phyloP scores from a whole-genome alignment of 1,140 invertebrate genomes.

The Pissodes strobi region DNA sequence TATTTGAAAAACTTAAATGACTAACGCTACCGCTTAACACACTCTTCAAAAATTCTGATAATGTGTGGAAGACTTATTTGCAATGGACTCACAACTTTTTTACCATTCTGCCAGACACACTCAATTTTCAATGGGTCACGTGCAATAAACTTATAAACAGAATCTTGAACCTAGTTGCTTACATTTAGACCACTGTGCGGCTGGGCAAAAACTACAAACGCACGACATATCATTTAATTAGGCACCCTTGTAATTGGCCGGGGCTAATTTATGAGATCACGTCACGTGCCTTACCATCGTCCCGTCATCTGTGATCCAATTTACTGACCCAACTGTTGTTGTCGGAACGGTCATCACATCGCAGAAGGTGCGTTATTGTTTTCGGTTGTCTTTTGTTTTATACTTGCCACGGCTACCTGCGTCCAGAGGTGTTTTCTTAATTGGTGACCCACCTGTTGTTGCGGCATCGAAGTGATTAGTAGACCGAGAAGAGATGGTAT shows the following conservation, averaged over 20 bases:
- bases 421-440: conserved; percentile 31
- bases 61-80: no score
- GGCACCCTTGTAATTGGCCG: conserved; percentile 43
- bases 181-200: not conserved
- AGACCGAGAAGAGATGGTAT: conserved; percentile 2
- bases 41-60: no score
- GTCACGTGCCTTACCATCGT: conserved; percentile 49
- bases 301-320: conserved; percentile 49
- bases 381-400: conserved; percentile 37
- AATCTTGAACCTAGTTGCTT: not conserved
- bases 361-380: conserved; percentile 42
- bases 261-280: conserved; percentile 47
- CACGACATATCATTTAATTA: conserved; percentile 48
- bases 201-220: conserved; percentile 16
- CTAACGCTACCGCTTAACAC: no score
- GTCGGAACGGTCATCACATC: conserved; percentile 22
- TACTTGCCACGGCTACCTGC: conserved; percentile 11
- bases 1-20: no score
- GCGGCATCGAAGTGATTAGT: not conserved
- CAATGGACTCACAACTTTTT: no score
- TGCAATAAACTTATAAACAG: not conserved
- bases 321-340: conserved; percentile 43
- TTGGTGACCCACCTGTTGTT: conserved; percentile 25
- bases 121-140: not conserved
- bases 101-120: not conserved